Conservation (phyloP, 2,797 vertebrate species). For the Scarus forsteni region DNA sequence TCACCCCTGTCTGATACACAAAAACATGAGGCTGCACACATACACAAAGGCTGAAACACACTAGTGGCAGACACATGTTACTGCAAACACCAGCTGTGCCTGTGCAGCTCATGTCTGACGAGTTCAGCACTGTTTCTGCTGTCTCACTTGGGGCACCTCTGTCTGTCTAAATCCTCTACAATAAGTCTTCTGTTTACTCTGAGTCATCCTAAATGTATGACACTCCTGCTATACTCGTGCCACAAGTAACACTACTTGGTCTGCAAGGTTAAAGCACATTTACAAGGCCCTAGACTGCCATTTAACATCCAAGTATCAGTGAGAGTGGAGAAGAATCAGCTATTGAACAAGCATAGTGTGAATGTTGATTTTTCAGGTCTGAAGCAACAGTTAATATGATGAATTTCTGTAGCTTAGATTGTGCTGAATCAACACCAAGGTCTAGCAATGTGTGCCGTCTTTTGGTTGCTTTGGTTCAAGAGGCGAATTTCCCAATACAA, state of each 20-base stretch:
- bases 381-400: not conserved
- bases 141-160: conserved; percentile 8
- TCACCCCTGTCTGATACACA: conserved; percentile 28
- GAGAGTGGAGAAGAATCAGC: not conserved
- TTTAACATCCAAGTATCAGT: not conserved
- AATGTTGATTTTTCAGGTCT: not conserved
- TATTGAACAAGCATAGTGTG: not conserved
- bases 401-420: too few species aligned
- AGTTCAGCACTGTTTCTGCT: conserved; percentile 12
- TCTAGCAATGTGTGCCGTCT: too few species aligned
- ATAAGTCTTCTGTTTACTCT: not conserved
- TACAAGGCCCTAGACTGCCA: not conserved
- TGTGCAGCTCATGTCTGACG: conserved; percentile 30
- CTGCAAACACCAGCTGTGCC: conserved; percentile 35
- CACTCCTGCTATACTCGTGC: not conserved
- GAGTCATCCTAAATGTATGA: not conserved
- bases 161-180: not conserved
- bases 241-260: not conserved
- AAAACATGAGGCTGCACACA: conserved; percentile 39
- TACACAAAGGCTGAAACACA: conserved; percentile 32
- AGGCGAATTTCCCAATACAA: too few species aligned
- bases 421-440: too few species aligned
- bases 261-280: not conserved
- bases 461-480: too few species aligned
- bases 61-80: conserved; percentile 29